These are phyloP conservation scores for Sylvicola cinctus DNA, from an alignment of 2,888 invertebrate species.

Conservation along the genomic window DNA sequence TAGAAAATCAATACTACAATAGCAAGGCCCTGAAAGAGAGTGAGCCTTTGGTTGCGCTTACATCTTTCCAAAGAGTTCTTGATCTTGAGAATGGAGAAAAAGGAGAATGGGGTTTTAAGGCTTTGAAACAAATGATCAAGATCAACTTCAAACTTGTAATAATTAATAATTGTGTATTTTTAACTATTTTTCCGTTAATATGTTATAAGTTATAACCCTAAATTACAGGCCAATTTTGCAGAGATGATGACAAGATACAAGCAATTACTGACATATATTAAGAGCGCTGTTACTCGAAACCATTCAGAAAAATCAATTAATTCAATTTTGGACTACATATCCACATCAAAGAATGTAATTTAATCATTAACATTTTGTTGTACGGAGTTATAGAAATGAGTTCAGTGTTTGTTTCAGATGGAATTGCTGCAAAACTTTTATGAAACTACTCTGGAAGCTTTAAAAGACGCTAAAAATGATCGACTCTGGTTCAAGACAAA, in stretches of 20 bases:
- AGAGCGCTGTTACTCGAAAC: slow-evolving; percentile 96
- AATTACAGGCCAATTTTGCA: slow-evolving; percentile 59
- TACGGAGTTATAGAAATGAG: slow-evolving; percentile 1
- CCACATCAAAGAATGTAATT: slow-evolving; percentile 93
- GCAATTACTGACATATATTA: slow-evolving; percentile 91
- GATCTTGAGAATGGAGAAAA: slow-evolving; percentile 95
- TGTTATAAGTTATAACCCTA: slow-evolving; percentile 10
- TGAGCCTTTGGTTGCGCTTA: slow-evolving; percentile 75
- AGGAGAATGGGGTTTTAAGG: slow-evolving; percentile 99
- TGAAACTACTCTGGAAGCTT: slow-evolving; percentile 83
- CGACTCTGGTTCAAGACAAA: slow-evolving; percentile 99
- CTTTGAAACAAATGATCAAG: slow-evolving; percentile 99
- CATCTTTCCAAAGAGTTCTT: slow-evolving; percentile 87
- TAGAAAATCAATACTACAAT: slow-evolving; percentile 99
- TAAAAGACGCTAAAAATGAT: slow-evolving; percentile 97
- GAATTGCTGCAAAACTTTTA: slow-evolving; percentile 95
- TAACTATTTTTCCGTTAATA: background rate
- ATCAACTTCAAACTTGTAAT: slow-evolving; percentile 91
- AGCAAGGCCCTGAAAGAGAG: slow-evolving; percentile 97
- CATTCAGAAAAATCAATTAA: slow-evolving; percentile 99
- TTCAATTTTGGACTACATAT: slow-evolving; percentile 97
- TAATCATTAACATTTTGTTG: slow-evolving; percentile 5
- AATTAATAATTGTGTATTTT: slow-evolving; percentile 2
- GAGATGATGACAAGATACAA: slow-evolving; percentile 95
- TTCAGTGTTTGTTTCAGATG: slow-evolving; percentile 40